Evolutionary conservation across 2,113 vertebrate species (phyloP).

Genomic region (Emydocephalus ijimae): DNA sequence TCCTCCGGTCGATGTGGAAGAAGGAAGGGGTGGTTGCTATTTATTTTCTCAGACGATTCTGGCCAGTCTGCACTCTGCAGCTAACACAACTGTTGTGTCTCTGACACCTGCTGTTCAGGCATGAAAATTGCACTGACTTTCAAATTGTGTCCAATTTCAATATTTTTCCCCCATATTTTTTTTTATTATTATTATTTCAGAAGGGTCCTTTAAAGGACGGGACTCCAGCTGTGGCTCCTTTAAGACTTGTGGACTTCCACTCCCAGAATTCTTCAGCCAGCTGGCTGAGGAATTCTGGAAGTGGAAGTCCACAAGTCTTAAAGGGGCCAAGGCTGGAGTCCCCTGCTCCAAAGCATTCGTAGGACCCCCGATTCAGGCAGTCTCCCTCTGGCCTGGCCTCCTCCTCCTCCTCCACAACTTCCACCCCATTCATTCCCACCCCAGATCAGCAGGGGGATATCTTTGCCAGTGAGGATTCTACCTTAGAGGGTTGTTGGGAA

Average conservation of each 20-base stretch:
- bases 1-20: neutral
- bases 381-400: neutral
- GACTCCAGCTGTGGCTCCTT: no score
- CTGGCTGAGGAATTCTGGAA: no score
- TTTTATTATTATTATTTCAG: no score
- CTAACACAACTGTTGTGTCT: neutral
- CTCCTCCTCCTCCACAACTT: neutral
- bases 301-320: no score
- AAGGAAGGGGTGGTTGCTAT: neutral
- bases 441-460: neutral
- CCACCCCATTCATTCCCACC: neutral
- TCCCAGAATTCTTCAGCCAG: no score
- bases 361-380: neutral
- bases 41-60: neutral
- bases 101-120: neutral
- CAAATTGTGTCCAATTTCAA: neutral
- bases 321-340: no score
- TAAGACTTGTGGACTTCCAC: no score
- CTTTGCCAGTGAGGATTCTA: neutral
- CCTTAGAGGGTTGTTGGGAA: neutral
- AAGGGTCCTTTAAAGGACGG: neutral
- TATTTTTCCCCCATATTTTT: no score
- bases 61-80: neutral
- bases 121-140: neutral
- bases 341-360: neutral